Percentiles rank a stretch among this genome's conserved stretches.
These are phyloP conservation scores for Chaunax sp. DNA, from an alignment of 2,797 vertebrate species.

Conservation along the genomic window DNA sequence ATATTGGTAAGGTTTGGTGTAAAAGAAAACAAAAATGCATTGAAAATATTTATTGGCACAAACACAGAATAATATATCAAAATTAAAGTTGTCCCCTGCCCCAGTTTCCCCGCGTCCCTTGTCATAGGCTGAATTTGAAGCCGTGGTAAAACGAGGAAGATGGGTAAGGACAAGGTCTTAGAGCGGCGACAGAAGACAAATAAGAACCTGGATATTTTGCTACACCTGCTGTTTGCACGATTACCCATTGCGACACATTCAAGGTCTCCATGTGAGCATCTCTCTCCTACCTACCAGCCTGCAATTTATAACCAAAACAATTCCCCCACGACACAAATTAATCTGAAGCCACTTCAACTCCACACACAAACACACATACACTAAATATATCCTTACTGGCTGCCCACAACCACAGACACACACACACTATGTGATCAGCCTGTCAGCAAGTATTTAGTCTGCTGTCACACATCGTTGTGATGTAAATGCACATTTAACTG, in stretches of 20 bases:
- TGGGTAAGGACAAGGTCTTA: conserved; percentile 1
- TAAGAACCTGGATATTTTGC: conserved; percentile 30
- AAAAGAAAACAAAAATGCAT: too few species aligned
- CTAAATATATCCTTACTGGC: conserved; percentile 1
- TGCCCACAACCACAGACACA: conserved; percentile 12
- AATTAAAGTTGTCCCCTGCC: too few species aligned
- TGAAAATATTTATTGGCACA: too few species aligned
- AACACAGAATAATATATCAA: too few species aligned
- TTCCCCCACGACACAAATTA: conserved; percentile 24
- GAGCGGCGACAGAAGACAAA: conserved; percentile 4
- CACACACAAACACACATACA: background rate
- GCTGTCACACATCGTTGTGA: conserved; percentile 13
- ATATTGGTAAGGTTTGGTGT: too few species aligned
- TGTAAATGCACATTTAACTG: conserved; percentile 31
- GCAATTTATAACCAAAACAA: conserved; percentile 45
- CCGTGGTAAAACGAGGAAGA: conserved; percentile 31
- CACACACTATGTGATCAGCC: conserved; percentile 27
- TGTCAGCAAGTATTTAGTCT: conserved; percentile 19
- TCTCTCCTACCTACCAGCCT: conserved; percentile 37
- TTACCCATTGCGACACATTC: conserved; percentile 50
- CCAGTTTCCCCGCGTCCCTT: too few species aligned
- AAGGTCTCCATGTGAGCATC: conserved; percentile 32
- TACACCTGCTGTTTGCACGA: conserved; percentile 48
- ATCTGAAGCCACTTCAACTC: conserved; percentile 16
- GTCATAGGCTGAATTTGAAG: too few species aligned